phyloP scores from a whole-genome alignment of 2,888 invertebrate species.

The Eulithis prunata region DNA sequence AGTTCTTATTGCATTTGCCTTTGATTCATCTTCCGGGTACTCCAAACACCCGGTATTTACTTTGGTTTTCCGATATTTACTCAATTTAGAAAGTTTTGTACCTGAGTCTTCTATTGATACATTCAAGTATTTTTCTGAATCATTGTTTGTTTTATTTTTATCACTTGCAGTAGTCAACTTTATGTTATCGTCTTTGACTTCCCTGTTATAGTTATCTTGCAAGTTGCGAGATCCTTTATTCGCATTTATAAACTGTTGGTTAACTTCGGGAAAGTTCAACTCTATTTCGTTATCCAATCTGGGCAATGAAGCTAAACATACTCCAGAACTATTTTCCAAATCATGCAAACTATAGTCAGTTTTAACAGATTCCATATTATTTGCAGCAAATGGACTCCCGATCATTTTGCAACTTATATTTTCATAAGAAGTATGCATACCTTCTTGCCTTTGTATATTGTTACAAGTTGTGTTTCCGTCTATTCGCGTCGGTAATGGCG shows the following conservation, averaged over 20 bases:
- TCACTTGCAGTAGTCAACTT: slow-evolving; percentile 7
- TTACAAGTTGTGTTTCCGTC: slow-evolving; percentile 54
- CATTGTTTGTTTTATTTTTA: slow-evolving; percentile 16
- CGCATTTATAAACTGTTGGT: slow-evolving; percentile 79
- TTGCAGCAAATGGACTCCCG: slow-evolving; percentile 60
- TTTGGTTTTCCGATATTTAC: slow-evolving; percentile 72
- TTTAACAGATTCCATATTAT: slow-evolving; percentile 58
- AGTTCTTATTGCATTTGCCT: slow-evolving; percentile 58
- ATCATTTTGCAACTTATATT: slow-evolving; percentile 72
- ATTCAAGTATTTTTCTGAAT: slow-evolving; percentile 5
- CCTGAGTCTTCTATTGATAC: slow-evolving; percentile 47
- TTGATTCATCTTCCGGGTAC: slow-evolving; percentile 42
- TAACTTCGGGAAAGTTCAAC: slow-evolving; percentile 78
- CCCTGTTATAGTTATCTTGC: slow-evolving; percentile 6
- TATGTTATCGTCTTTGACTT: slow-evolving; percentile 2
- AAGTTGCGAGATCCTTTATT: slow-evolving; percentile 61
- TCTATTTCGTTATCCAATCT: slow-evolving; percentile 78
- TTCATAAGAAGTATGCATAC: slow-evolving; percentile 46
- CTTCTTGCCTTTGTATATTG: slow-evolving; percentile 49
- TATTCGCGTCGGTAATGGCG: slow-evolving; percentile 51
- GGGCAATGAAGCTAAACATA: slow-evolving; percentile 76
- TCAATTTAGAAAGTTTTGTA: slow-evolving; percentile 67
- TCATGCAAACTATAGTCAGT: slow-evolving; percentile 72
- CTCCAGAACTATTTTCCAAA: slow-evolving; percentile 73
- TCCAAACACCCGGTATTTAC: slow-evolving; percentile 39